phyloP scores from a whole-genome alignment of 2,888 invertebrate genomes.

The Drosophila pseudotalamancana region DNA sequence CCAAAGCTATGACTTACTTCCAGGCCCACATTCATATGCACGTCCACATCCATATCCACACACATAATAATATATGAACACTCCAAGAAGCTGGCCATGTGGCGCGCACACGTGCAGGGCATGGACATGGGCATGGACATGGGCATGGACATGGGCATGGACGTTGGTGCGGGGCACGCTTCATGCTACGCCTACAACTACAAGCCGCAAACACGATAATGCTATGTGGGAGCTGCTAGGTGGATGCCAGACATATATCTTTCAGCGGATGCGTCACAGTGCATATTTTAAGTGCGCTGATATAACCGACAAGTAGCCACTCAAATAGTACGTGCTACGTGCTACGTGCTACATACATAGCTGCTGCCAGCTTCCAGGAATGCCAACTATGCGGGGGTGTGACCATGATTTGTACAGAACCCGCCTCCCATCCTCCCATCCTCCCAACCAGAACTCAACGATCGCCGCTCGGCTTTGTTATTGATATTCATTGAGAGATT shows the following conservation, averaged over 20 bases:
- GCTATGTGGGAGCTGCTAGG: conserved; percentile 38
- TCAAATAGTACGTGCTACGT: conserved; percentile 18
- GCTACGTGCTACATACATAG: conserved; percentile 23
- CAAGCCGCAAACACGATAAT: conserved; percentile 43
- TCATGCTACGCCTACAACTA: conserved; percentile 65
- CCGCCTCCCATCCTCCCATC: not conserved
- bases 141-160: no score
- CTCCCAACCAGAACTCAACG: conserved; percentile 10
- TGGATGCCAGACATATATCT: conserved; percentile 49
- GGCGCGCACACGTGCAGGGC: conserved; percentile 62
- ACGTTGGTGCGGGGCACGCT: no score
- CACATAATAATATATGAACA: not conserved
- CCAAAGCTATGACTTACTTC: conserved; percentile 44
- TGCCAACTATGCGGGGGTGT: conserved; percentile 64
- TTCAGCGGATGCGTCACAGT: conserved; percentile 73
- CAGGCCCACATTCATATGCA: conserved; percentile 41
- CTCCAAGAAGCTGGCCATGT: conserved; percentile 51
- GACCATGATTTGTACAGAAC: conserved; percentile 34
- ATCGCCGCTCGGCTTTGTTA: conserved; percentile 24
- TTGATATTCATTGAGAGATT: conserved; percentile 67
- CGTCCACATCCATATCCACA: not conserved
- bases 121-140: conserved; percentile 27
- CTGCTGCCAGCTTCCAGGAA: conserved; percentile 67
- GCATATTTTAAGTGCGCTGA: conserved; percentile 74
- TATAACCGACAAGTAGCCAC: conserved; percentile 56